phyloP scores from a whole-genome alignment of 2,797 vertebrate genomes.

The Phaenicophaeus curvirostris region DNA sequence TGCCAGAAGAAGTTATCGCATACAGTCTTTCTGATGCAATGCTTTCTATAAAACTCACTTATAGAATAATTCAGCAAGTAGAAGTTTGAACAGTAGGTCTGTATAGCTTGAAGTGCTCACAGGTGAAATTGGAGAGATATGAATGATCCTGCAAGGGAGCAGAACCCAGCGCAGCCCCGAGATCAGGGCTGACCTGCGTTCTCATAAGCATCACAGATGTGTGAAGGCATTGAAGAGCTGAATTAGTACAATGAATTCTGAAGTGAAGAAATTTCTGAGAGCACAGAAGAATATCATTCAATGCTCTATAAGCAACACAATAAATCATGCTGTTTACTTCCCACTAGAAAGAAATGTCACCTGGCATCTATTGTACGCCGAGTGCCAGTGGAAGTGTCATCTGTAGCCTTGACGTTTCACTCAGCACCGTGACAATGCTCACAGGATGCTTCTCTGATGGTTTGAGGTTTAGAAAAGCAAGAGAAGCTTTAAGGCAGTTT shows the following conservation, averaged over 20 bases:
- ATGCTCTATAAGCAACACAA: neutral
- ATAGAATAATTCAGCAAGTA: neutral
- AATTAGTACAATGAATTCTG: neutral
- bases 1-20: neutral
- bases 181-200: neutral
- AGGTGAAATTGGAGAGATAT: neutral
- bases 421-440: neutral
- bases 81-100: neutral
- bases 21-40: neutral
- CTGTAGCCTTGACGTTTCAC: neutral
- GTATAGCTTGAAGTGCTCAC: neutral
- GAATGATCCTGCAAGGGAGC: fast-evolving
- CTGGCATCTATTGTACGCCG: neutral
- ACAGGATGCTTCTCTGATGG: neutral
- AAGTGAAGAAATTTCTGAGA: neutral
- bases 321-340: neutral
- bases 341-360: neutral
- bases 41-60: neutral
- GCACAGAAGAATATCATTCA: neutral
- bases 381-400: neutral
- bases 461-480: neutral
- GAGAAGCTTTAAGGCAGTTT: neutral
- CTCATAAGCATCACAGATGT: neutral
- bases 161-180: neutral
- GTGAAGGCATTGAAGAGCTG: neutral